Conservation (phyloP, 2,113 vertebrate species). For the Ursus arctos region DNA sequence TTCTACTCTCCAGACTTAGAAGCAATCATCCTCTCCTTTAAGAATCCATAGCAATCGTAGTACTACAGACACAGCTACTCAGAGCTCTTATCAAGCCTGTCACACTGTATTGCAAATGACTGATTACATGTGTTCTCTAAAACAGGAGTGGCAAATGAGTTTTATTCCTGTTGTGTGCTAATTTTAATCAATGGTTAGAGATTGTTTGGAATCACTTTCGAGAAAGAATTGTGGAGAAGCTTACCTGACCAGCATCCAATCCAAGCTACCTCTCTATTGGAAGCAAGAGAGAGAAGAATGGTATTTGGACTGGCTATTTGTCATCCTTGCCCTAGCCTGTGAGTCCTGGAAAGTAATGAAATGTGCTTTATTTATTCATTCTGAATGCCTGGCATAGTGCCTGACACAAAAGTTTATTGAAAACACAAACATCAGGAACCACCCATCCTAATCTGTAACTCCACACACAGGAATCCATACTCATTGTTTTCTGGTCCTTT, state of each 20-base stretch:
- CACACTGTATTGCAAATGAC: background rate
- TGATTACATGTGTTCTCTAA: background rate
- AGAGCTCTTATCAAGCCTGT: background rate
- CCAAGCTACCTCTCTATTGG: background rate
- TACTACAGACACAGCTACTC: background rate
- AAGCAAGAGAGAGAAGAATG: background rate
- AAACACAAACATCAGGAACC: background rate
- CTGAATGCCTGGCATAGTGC: background rate
- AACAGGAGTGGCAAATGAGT: background rate
- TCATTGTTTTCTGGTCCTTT: background rate
- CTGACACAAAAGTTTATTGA: background rate
- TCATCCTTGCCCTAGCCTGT: background rate
- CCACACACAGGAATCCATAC: background rate
- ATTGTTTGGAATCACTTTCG: background rate
- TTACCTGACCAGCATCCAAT: background rate
- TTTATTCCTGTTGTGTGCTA: background rate
- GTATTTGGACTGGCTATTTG: background rate
- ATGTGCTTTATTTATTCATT: background rate
- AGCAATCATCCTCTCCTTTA: background rate
- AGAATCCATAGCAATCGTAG: background rate
- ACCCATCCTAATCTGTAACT: background rate
- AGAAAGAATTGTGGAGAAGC: constrained; percentile 8
- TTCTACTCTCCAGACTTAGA: background rate
- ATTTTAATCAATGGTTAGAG: constrained; percentile 8
- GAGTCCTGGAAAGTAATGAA: background rate